Evolutionary conservation across 2,888 invertebrate genomes (phyloP), one percentile per base, ranked within the genome.

Genomic region (Luperina testacea): DNA sequence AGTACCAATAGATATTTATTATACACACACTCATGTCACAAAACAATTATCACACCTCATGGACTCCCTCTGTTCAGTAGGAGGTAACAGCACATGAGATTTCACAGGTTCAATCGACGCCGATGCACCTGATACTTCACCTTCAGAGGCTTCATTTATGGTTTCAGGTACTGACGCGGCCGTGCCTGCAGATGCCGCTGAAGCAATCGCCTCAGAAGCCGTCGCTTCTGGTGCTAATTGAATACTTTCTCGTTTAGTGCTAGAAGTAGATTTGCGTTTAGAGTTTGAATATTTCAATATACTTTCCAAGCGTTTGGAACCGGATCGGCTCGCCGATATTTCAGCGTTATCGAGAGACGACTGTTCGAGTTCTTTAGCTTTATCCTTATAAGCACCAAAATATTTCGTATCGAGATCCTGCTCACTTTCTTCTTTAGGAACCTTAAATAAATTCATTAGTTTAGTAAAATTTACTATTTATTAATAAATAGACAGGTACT

Each of bases 341-440:
- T 84, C 83, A 20, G 87, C 73, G 24, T 69, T 81, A 0, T 77
- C 87, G 4, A 77, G 45, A 61, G 77, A 77, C 3, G 91, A 88
- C 24, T 73, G 75, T 11, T 86, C 85, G 20, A 85, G 89, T 6
- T 90, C 90, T 59, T 85, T 87, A 38, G 38, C 80, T 79, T 83
- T 83, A 77, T 94, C 92, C 88, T 95, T 94, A 81, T 96, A 95
- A 4, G 94, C 95, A 1, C 92, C 93, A 87, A 96, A 96, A 89
- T 96, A 96, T 92, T 96, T 96, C 7, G 90, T 90, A 70, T 96
- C 96, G 7, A 96, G 93, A 85, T 96, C 96, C 86, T 96, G 94
- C 73, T 96, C 96, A 74, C 96, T 96, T 83, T 96, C 95, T 86
- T 92, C 91, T 88, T 91, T 87, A 5, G 94, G 91, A 65, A 96